A percentile compares a stretch with the other conserved stretches of the same genome.
These are phyloP conservation scores for Tamias sibiricus DNA, from an alignment of 2,113 vertebrate species.

Conservation along the genomic window DNA sequence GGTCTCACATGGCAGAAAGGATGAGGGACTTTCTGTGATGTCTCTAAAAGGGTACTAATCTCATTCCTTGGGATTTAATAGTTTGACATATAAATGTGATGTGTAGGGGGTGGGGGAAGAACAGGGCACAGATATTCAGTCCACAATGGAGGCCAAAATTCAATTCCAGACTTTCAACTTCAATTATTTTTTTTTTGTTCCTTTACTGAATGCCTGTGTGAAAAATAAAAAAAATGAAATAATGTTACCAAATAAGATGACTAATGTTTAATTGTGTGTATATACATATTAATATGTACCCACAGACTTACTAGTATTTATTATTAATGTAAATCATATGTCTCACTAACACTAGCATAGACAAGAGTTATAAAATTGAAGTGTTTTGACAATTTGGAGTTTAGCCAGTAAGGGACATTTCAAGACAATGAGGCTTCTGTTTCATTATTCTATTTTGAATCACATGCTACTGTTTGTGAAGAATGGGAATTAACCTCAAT, in stretches of 20 bases:
- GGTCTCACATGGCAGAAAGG: not conserved
- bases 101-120: not conserved
- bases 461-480: not conserved
- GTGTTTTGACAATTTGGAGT: not conserved
- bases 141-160: not conserved
- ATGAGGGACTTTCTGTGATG: not conserved
- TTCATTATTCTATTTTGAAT: not conserved
- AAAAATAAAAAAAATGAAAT: not conserved
- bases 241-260: not conserved
- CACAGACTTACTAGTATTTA: not conserved
- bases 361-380: not conserved
- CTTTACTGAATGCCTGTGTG: not conserved
- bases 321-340: not conserved
- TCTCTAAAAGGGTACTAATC: not conserved
- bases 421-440: not conserved
- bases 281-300: not conserved
- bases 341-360: not conserved
- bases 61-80: not conserved
- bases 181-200: not conserved
- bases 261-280: not conserved
- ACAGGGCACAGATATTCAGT: not conserved
- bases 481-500: not conserved
- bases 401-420: not conserved
- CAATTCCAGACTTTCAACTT: not conserved
- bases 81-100: not conserved